These are phyloP conservation scores for Cyclura pinguis DNA, from an alignment of 2,797 vertebrate genomes.

Conservation along the genomic window DNA sequence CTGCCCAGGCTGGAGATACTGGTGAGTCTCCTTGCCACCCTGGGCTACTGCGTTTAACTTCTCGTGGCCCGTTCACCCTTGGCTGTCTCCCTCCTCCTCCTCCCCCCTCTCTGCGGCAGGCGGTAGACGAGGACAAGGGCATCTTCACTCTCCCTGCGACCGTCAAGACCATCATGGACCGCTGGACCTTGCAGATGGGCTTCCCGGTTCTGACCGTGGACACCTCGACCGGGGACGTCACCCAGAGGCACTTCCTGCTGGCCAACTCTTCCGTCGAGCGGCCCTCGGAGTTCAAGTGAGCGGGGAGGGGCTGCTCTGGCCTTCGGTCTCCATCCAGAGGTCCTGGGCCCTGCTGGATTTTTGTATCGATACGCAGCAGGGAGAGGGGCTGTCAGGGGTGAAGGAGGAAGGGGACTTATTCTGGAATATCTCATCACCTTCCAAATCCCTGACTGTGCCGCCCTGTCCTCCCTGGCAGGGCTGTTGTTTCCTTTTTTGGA, in stretches of 20 bases:
- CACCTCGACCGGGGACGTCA: conserved; percentile 80
- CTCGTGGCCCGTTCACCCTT: neutral
- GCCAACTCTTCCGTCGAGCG: conserved; percentile 81
- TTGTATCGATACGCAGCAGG: too few relatives aligned
- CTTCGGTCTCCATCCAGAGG: neutral
- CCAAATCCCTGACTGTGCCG: too few relatives aligned
- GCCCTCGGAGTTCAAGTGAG: conserved; percentile 88
- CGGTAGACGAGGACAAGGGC: conserved; percentile 47
- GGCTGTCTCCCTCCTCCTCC: fast-evolving
- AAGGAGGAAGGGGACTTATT: too few relatives aligned
- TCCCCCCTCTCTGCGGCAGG: conserved; percentile 75
- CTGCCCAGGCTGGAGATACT: too few relatives aligned
- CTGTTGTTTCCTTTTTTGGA: neutral
- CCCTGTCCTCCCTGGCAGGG: neutral
- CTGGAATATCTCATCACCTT: too few relatives aligned
- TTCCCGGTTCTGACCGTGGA: conserved; percentile 90
- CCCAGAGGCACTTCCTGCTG: conserved; percentile 91
- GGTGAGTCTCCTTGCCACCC: too few relatives aligned
- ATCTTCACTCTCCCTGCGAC: conserved; percentile 63
- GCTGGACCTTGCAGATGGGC: conserved; percentile 97
- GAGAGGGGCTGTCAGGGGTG: neutral
- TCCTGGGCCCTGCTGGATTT: too few relatives aligned
- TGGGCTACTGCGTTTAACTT: too few relatives aligned
- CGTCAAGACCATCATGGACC: conserved; percentile 89
- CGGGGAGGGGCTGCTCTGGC: too few relatives aligned